These are phyloP conservation scores for Meriones psammophilus DNA, from an alignment of 2,797 vertebrate species.

Conservation along the genomic window DNA sequence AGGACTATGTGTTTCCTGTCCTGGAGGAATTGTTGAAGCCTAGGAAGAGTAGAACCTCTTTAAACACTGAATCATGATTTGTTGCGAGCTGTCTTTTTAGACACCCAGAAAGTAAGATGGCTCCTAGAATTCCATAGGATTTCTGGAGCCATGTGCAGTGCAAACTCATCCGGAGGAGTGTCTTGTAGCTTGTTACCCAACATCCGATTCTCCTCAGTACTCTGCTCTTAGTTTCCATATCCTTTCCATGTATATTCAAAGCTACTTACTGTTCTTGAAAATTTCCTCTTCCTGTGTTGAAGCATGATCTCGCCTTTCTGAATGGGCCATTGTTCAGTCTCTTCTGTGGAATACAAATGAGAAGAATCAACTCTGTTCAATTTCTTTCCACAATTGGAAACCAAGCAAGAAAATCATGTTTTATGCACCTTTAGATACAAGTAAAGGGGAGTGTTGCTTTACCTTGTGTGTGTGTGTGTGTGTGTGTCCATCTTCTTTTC, in stretches of 20 bases:
- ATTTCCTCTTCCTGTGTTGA: background rate
- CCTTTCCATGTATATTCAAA: background rate
- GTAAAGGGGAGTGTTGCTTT: background rate
- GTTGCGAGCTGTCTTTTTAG: background rate
- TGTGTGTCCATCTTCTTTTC: background rate
- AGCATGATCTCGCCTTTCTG: slow-evolving; percentile 10
- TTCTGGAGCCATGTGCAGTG: background rate
- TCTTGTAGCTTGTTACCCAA: background rate
- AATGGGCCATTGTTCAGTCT: background rate
- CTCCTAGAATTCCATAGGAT: background rate
- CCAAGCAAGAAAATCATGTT: background rate
- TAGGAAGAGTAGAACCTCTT: background rate
- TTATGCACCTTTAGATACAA: background rate
- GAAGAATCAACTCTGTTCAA: background rate
- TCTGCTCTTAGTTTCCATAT: background rate
- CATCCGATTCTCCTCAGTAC: background rate
- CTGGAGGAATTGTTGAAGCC: background rate
- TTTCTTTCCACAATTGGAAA: background rate
- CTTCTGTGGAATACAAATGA: background rate
- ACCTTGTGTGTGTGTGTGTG: background rate
- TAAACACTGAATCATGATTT: background rate
- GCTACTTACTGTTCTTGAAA: background rate
- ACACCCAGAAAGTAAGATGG: background rate
- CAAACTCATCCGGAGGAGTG: background rate
- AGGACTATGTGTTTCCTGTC: background rate